phyloP scores from a whole-genome alignment of 2,113 vertebrate genomes.

The Bothrops jararaca region DNA sequence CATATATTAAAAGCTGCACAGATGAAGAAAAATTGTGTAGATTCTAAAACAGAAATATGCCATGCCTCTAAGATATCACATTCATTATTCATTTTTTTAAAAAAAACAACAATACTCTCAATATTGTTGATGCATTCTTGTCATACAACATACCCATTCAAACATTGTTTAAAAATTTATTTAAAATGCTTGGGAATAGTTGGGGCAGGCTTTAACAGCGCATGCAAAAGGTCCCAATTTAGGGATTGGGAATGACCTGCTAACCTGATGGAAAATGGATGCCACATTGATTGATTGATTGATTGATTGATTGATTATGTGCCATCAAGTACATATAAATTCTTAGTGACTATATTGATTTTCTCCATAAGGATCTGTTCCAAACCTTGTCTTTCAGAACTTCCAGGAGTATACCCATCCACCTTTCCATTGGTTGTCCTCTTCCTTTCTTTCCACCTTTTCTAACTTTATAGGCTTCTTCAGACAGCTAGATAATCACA shows the following conservation, averaged over 20 bases:
- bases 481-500: background rate
- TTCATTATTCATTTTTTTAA: background rate
- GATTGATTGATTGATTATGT: background rate
- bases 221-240: background rate
- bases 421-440: background rate
- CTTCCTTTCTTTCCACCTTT: background rate
- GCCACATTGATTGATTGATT: background rate
- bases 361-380: background rate
- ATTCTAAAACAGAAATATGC: background rate
- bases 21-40: background rate
- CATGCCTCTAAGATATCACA: background rate
- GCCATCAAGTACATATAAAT: background rate
- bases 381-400: background rate
- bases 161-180: background rate
- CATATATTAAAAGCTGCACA: background rate
- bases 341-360: background rate
- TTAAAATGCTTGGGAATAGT: background rate
- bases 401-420: background rate
- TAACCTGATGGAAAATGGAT: background rate
- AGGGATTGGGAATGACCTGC: background rate
- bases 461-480: background rate
- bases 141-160: background rate
- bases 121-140: background rate
- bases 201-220: background rate
- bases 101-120: background rate